These are phyloP conservation scores for Eupithecia vulgata DNA, from an alignment of 2,888 invertebrate species.

Conservation along the genomic window DNA sequence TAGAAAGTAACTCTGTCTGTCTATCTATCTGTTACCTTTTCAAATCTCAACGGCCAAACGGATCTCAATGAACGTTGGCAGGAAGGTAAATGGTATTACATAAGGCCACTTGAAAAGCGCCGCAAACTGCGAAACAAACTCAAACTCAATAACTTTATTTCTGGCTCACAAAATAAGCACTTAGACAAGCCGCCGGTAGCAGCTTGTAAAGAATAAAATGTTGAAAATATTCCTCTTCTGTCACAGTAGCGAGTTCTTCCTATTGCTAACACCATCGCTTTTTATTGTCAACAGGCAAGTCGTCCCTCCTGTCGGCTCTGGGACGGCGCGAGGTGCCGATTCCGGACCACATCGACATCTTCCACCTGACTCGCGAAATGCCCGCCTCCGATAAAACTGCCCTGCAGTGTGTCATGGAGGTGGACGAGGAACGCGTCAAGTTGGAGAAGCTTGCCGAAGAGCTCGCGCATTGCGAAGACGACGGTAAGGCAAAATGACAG, in stretches of 20 bases:
- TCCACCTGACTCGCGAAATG: conserved; percentile 98
- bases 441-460: conserved; percentile 97
- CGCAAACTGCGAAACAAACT: no score
- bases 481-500: conserved; percentile 85
- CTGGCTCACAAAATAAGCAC: no score
- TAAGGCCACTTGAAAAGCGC: no score
- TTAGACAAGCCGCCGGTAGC: no score
- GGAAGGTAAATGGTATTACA: no score
- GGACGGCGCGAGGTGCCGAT: conserved; percentile 98
- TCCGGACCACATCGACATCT: conserved; percentile 98
- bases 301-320: conserved; percentile 94
- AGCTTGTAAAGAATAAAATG: no score
- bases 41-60: no score
- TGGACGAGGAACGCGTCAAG: conserved; percentile 95
- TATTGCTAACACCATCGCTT: neutral
- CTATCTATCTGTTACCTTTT: no score
- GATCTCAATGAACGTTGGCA: no score
- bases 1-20: no score
- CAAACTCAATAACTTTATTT: no score
- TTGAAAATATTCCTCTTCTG: neutral
- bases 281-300: conserved; percentile 87
- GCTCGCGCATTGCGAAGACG: conserved; percentile 93
- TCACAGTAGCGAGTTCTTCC: neutral
- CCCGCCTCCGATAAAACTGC: conserved; percentile 99
- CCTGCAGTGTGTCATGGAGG: conserved; percentile 98